phyloP scores from a whole-genome alignment of 2,797 vertebrate genomes.

The Borostomias antarcticus region DNA sequence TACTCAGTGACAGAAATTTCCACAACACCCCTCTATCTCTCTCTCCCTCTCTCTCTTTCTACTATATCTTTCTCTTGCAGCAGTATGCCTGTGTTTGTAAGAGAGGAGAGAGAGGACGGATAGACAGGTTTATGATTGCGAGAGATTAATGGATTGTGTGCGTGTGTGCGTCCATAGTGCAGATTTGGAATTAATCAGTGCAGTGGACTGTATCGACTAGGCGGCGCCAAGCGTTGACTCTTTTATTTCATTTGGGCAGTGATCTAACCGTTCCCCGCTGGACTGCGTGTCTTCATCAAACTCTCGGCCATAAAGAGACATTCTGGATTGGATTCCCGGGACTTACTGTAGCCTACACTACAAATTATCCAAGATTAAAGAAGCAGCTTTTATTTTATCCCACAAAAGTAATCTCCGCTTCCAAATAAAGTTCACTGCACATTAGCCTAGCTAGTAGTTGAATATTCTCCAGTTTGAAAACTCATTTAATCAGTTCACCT shows the following conservation, averaged over 20 bases:
- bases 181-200: slow-evolving; percentile 64
- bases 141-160: not conserved
- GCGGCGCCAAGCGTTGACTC: slow-evolving; percentile 61
- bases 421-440: too few relatives aligned
- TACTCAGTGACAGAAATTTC: too few relatives aligned
- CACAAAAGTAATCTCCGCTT: too few relatives aligned
- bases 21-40: too few relatives aligned
- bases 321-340: too few relatives aligned
- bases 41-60: not conserved
- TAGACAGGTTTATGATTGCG: slow-evolving; percentile 9
- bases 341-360: too few relatives aligned
- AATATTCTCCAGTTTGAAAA: too few relatives aligned
- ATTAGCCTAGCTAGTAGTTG: too few relatives aligned
- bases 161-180: slow-evolving; percentile 26
- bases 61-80: not conserved
- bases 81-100: slow-evolving; percentile 9
- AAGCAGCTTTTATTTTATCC: too few relatives aligned
- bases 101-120: slow-evolving; percentile 15
- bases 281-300: slow-evolving; percentile 53
- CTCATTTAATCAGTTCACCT: too few relatives aligned
- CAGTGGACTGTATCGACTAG: slow-evolving; percentile 60
- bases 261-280: slow-evolving; percentile 61
- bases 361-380: too few relatives aligned
- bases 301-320: slow-evolving; percentile 44
- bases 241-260: slow-evolving; percentile 66